Evolutionary conservation across 1,140 invertebrate genomes (phyloP).

Genomic region (Halesus radiatus): DNA sequence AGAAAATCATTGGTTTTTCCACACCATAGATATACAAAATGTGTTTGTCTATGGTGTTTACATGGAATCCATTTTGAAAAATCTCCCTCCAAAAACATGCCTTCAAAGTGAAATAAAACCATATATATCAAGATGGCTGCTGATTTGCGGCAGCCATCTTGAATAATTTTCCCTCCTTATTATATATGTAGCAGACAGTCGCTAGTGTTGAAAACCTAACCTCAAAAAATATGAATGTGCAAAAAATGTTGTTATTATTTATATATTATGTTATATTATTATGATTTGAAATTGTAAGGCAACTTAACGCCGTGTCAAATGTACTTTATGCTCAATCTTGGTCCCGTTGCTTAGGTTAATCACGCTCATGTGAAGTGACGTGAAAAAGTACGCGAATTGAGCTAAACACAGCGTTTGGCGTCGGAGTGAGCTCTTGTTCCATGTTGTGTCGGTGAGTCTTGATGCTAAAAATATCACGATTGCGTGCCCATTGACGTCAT

Average conservation of each 20-base stretch:
- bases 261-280: neutral
- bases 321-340: conserved; percentile 30
- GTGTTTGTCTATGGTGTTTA: too few species aligned
- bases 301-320: neutral
- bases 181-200: neutral
- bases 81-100: too few species aligned
- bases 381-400: conserved; percentile 11
- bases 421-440: conserved; percentile 21
- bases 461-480: conserved; percentile 25
- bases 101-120: too few species aligned
- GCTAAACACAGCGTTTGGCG: conserved; percentile 22
- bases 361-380: conserved; percentile 12
- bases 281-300: conserved; percentile 3
- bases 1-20: too few species aligned
- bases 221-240: neutral
- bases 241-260: neutral
- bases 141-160: neutral
- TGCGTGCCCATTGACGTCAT: conserved; percentile 12
- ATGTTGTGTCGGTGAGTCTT: conserved; percentile 35
- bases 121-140: neutral
- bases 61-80: too few species aligned
- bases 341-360: conserved; percentile 26
- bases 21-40: too few species aligned
- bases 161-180: neutral
- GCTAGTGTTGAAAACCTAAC: neutral